Conservation (phyloP, 1,140 invertebrate genomes). For the Coboldia fuscipes region DNA sequence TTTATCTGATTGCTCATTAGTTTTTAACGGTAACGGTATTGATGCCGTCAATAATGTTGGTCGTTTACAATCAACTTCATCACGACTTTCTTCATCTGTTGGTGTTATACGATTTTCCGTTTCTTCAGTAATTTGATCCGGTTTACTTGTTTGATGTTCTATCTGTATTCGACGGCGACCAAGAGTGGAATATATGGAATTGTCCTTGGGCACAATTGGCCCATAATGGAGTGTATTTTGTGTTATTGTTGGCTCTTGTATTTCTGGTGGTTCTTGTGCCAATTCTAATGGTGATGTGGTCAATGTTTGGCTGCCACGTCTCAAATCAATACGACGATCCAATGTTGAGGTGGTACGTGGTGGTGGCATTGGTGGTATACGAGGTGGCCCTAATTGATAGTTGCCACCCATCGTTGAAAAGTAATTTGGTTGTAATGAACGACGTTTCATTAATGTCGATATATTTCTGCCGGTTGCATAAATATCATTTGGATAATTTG, state of each 20-base stretch:
- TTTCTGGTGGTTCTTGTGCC: constrained; percentile 20
- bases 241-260: constrained; percentile 21
- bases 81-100: too few species aligned
- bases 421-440: constrained; percentile 27
- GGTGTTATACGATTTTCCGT: too few species aligned
- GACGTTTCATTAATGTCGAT: constrained; percentile 15
- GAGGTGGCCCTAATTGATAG: constrained; percentile 13
- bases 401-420: too few species aligned
- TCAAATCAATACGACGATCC: constrained; percentile 20
- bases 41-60: too few species aligned
- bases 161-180: too few species aligned
- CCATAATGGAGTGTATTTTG: constrained; percentile 27
- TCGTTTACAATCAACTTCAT: too few species aligned
- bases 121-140: too few species aligned
- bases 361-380: constrained; percentile 36
- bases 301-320: constrained; percentile 14
- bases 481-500: constrained; percentile 37
- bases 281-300: constrained; percentile 23
- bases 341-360: constrained; percentile 37
- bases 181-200: too few species aligned
- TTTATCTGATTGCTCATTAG: too few species aligned
- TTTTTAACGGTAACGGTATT: too few species aligned
- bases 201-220: constrained; percentile 24
- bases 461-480: not conserved
- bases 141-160: too few species aligned